Evolutionary conservation across 2,113 vertebrate genomes (phyloP), one percentile per base, ranked within the genome.

Genomic region (Forbesichthys papilliferus): DNA sequence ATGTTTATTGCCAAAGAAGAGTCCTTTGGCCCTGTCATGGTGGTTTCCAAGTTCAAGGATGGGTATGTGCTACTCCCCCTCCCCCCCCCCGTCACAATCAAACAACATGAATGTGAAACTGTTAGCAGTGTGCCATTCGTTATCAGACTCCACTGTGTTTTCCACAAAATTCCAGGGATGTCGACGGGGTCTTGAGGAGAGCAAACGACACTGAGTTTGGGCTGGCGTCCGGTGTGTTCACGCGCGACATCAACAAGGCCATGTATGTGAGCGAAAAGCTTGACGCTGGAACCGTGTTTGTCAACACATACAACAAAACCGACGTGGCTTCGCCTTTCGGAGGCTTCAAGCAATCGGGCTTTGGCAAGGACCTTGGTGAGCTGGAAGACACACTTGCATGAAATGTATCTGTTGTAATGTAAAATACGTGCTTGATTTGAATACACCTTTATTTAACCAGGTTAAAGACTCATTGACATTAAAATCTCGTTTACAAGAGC

Each of bases 221-320:
- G 11, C 86, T 99, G 89, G 98, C 97, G 16, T 98, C 98, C 0
- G 98, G 97, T 5, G 95, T 99, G 52, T 99, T 99, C 84, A 99
- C 98, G 0, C 94, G 90, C 16, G 96, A 99, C 89, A 94, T 99
- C 74, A 95, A 88, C 83, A 99, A 99, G 87, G 98, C 98, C 66
- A 95, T 98, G 93, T 98, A 98, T 0, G 91, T 96, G 75, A 98
- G 96, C 20, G 97, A 99, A 74, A 94, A 91, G 34, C 93, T 99
- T 4, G 95, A 98, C 18, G 96, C 97, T 0, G 98, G 98, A 52
- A 99, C 97, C 0, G 98, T 99, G 34, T 99, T 99, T 33, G 88
- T 99, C 71, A 99, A 99, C 87, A 99, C 97, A 0, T 99, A 99
- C 75, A 99, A 99, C 88, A 99, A 99, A 90, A 98, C 97, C 0